Base-by-base conservation (phyloP, 2,888 invertebrate genomes). In the Adelphocoris suturalis region DNA sequence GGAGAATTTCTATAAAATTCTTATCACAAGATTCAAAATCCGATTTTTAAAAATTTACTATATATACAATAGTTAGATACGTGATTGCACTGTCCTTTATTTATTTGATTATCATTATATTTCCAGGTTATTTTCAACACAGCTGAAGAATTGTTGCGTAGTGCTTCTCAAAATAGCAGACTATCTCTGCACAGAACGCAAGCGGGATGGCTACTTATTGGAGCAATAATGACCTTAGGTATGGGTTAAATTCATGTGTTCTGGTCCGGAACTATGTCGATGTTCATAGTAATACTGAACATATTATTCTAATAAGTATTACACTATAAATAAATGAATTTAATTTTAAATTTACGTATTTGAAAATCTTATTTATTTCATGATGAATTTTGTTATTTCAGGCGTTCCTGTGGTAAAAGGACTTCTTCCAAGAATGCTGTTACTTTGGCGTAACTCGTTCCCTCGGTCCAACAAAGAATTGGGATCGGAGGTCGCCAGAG, bases 371-470 rank as follows among this genome's bases (percentile, higher is more conserved):
- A n/a, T n/a, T n/a, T n/a, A n/a, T n/a, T n/a, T n/a, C n/a, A n/a
- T n/a, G n/a, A n/a, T n/a, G n/a, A n/a, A n/a, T n/a, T n/a, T n/a
- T n/a, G n/a, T n/a, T n/a, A n/a, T 68, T 92, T 78, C 89, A 96
- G 97, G 98, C 80, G 96, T 98, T 0, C 96, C 98, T 0, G 99
- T 99, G 0, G 98, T 99, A 0, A 96, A 97, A 92, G 98, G 98
- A 0, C 94, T 99, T 82, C 94, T 99, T 86, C 99, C 99, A 0
- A 95, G 99, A 90, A 98, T 99, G 97, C 93, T 99, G 92, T 94
- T 99, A 16, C 94, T 99, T 3, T 99, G 99, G 99, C 96, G 98
- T 92, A 99, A 99, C 93, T 99, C 99, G 46, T 99, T 99, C 93
- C 99, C 99, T 0, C 95, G 99, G 84, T 99, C 99, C 0, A 96